Evolutionary conservation across 2,888 invertebrate genomes (phyloP), one percentile per base, ranked within the genome.

Genomic region (Phalangium opilio): DNA sequence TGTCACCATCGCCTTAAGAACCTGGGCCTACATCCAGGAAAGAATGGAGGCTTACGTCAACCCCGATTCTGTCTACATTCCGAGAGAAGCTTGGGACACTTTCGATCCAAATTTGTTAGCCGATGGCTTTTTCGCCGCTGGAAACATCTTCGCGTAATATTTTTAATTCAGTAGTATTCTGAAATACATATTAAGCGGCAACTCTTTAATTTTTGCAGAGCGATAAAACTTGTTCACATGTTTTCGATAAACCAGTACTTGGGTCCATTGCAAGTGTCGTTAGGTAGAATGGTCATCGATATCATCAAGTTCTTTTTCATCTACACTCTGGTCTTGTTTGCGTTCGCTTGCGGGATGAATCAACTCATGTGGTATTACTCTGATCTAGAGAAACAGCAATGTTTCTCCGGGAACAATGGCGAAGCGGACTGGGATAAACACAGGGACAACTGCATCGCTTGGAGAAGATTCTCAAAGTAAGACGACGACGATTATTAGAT

Each of bases 361-460:
- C 71, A 72, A 56, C 61, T 95, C 90, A 63, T 90, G 86, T 63
- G 85, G 89, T 95, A 91, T 62, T 90, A 87, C 62, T 85, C 89
- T 2, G 86, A 86, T 58, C 67, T 89, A 62, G 87, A 87, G 64
- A 85, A 80, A 62, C 75, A 77, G 52, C 85, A 85, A 65, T 87
- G 87, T 61, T 86, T 84, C 58, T 46, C 39, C 34, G 49, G 49
- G 11, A 77, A 79, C 1, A 41, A 34, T 4, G 47, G 45, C 2
- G 45, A 43, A 8, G 49, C 48, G 44, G 46, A 50, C 19, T 50
- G 52, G 48, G 43, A 49, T 2, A 47, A 49, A 12, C 44, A 50
- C 17, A 47, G 50, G 42, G 52, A 53, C 43, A 47, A 54, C 10
- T 56, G 56, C 41, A 48, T 52, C 44, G 51, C 53, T n/a, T 56